phyloP scores from a whole-genome alignment of 2,113 vertebrate species.

The Corynorhinus townsendii region DNA sequence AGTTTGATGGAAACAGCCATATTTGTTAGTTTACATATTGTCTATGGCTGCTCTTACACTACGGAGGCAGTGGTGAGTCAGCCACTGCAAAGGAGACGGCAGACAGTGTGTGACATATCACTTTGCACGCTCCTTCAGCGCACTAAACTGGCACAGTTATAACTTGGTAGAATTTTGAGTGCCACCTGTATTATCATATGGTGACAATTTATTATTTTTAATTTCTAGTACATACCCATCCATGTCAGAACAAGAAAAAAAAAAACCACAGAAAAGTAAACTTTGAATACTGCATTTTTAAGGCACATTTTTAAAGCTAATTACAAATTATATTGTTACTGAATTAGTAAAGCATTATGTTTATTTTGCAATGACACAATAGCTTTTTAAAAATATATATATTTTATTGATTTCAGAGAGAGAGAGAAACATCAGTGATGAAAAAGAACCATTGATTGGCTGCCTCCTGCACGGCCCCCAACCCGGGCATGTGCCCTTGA shows the following conservation, averaged over 20 bases:
- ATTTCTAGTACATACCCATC: not conserved
- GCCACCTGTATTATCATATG: not conserved
- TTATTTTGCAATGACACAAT: not conserved
- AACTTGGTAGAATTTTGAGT: not conserved
- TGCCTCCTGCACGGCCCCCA: too few species aligned
- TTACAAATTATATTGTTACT: not conserved
- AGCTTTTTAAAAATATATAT: not conserved
- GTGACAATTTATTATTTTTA: not conserved
- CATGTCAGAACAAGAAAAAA: not conserved
- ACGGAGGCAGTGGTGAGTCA: not conserved
- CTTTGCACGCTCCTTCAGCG: not conserved
- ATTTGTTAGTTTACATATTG: not conserved
- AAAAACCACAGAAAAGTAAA: not conserved
- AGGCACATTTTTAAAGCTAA: not conserved
- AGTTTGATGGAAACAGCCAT: not conserved
- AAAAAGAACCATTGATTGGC: too few species aligned
- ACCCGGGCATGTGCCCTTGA: too few species aligned
- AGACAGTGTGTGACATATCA: not conserved
- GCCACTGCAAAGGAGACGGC: rapidly evolving
- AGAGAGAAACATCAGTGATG: too few species aligned
- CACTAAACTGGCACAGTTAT: not conserved
- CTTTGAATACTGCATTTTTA: not conserved
- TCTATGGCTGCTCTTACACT: not conserved
- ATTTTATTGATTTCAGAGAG: too few species aligned
- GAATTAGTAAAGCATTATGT: not conserved